Evolutionary conservation across 2,888 invertebrate species (phyloP), one percentile per base, ranked within the genome.

Genomic region (Stenoptilia bipunctidactyla): DNA sequence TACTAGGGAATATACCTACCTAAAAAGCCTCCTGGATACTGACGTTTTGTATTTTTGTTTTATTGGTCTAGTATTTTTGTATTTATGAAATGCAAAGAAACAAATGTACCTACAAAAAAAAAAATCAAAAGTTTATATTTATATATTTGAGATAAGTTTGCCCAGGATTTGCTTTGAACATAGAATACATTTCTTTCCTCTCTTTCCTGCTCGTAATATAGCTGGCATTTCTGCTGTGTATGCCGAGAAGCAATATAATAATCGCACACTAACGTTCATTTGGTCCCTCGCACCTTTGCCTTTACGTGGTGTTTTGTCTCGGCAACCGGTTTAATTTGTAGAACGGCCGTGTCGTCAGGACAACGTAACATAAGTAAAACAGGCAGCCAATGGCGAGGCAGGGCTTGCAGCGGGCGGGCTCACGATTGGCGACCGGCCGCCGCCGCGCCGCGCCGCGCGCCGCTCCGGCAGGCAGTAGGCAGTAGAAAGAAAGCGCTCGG

Each of bases 251-350:
- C 59, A 67, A 66, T 70, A 72, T 74, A 75, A 74, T 73, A 65
- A 62, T 65, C 50, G 57, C 56, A 51, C 49, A 55, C n/a, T 9
- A 63, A 66, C 61, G 60, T 61, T 67, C 75, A 77, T 75, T 76
- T 70, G 60, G 74, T 73, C 73, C 69, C 75, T 76, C 71, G 74
- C 70, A 77, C 75, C 77, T 79, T 79, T 77, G 73, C 80, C 79
- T 77, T 74, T 66, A 58, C 63, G 61, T 62, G 60, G 71, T 66
- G 72, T 75, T 70, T 72, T 20, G 4, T 20, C 8, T 20, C 20
- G 59, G 71, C 67, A 79, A 82, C 80, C 77, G 69, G 80, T 77
- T 80, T 76, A 73, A 79, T 75, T 74, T 73, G 76, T 77, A 62
- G 73, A 76, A 70, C 68, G 65, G 67, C 66, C 66, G 64, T 74